A percentile compares a stretch with the other conserved stretches of the same genome.
These are phyloP conservation scores for Tragulus kanchil DNA, from an alignment of 2,113 vertebrate genomes.

Conservation along the genomic window DNA sequence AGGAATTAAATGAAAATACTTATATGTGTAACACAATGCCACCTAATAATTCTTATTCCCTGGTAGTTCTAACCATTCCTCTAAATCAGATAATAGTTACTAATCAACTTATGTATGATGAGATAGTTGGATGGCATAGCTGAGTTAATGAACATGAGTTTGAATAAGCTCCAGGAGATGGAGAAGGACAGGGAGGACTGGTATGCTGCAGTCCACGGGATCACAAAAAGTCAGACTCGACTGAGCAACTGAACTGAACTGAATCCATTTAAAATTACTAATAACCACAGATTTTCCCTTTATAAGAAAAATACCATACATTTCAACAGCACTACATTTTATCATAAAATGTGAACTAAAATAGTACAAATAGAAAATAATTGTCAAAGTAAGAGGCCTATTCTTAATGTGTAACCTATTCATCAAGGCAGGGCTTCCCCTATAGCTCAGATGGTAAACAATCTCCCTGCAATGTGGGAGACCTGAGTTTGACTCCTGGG, in stretches of 20 bases:
- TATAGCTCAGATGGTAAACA: background rate
- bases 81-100: background rate
- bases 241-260: too few species aligned
- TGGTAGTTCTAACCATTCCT: background rate
- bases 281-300: slow-evolving; percentile 5
- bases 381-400: background rate
- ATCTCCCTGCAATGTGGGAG: background rate
- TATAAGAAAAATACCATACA: background rate
- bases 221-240: too few species aligned
- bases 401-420: background rate
- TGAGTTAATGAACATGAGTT: too few species aligned
- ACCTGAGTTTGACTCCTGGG: background rate
- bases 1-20: background rate
- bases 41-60: background rate
- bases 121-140: too few species aligned
- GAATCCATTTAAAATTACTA: background rate
- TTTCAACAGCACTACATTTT: background rate
- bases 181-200: too few species aligned
- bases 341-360: background rate
- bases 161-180: too few species aligned
- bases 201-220: too few species aligned
- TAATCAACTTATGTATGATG: background rate
- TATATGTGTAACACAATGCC: background rate
- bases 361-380: background rate
- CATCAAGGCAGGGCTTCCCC: background rate